phyloP scores from a whole-genome alignment of 2,888 invertebrate species.

The Julus scandinavius region DNA sequence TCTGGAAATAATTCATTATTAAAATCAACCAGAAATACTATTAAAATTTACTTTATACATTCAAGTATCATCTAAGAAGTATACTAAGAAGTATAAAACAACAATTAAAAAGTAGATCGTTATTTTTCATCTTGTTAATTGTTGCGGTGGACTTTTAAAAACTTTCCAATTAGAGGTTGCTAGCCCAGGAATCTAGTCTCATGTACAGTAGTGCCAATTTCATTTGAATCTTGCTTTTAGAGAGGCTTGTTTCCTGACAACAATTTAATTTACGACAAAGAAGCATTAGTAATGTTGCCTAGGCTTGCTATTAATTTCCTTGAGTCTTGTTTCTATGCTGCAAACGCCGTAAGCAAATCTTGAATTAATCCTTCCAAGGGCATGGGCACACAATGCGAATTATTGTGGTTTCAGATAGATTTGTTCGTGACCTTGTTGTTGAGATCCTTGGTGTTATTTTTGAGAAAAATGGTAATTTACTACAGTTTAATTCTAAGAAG shows the following conservation, averaged over 20 bases:
- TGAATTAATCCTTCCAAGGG: not conserved
- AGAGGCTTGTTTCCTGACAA: not conserved
- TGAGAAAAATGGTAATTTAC: not conserved
- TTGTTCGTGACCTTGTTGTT: not conserved
- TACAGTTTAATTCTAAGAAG: not conserved
- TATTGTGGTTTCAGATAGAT: not conserved
- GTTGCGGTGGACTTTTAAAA: not conserved
- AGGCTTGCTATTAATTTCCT: conserved; percentile 2
- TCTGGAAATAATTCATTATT: not conserved
- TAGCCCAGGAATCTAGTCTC: not conserved
- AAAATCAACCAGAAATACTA: not conserved
- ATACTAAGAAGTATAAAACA: not conserved
- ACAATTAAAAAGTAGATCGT: not conserved
- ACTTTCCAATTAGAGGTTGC: not conserved
- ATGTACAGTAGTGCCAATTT: not conserved
- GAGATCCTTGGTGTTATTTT: not conserved
- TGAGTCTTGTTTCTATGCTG: conserved; percentile 6
- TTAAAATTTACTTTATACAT: too few species aligned
- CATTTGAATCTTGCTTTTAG: not conserved
- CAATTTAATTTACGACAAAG: not conserved
- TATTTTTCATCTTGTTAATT: not conserved
- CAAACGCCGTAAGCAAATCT: not conserved
- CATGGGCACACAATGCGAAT: not conserved
- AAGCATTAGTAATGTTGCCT: not conserved
- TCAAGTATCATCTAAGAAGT: too few species aligned